These are phyloP conservation scores for Chloroceryle amazona DNA, from an alignment of 2,797 vertebrate species.

Conservation along the genomic window DNA sequence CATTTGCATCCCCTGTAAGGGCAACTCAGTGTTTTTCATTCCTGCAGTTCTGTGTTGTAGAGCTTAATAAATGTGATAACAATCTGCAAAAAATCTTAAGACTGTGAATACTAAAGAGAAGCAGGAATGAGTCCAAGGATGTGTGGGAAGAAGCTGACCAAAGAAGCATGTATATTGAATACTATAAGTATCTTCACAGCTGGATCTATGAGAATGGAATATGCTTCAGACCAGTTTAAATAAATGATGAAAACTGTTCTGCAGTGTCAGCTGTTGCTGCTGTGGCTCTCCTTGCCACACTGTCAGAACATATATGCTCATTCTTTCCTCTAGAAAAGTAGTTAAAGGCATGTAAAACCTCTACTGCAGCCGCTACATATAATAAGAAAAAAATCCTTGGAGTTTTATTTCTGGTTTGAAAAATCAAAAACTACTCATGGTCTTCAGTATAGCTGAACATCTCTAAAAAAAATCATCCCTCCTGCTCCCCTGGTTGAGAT, in stretches of 20 bases:
- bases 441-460: background rate
- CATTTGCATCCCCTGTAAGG: background rate
- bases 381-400: background rate
- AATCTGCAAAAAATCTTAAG: conserved; percentile 48
- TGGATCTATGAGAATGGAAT: conserved; percentile 23
- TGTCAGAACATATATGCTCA: background rate
- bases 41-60: background rate
- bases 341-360: conserved; percentile 20
- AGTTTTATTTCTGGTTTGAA: background rate
- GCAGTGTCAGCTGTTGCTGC: conserved; percentile 29
- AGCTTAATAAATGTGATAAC: conserved; percentile 45
- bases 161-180: background rate
- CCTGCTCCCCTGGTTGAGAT: background rate
- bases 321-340: conserved; percentile 34
- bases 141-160: conserved; percentile 40
- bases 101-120: conserved; percentile 25
- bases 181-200: conserved; percentile 40
- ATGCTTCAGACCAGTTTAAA: conserved; percentile 41
- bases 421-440: background rate
- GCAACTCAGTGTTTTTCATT: conserved; percentile 44
- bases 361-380: background rate
- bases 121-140: conserved; percentile 1
- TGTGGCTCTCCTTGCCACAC: background rate
- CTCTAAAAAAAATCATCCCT: background rate
- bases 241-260: conserved; percentile 55